Percentiles rank a stretch among this genome's conserved stretches.
phyloP scores from a whole-genome alignment of 2,797 vertebrate species.

The Rachycentron canadum region DNA sequence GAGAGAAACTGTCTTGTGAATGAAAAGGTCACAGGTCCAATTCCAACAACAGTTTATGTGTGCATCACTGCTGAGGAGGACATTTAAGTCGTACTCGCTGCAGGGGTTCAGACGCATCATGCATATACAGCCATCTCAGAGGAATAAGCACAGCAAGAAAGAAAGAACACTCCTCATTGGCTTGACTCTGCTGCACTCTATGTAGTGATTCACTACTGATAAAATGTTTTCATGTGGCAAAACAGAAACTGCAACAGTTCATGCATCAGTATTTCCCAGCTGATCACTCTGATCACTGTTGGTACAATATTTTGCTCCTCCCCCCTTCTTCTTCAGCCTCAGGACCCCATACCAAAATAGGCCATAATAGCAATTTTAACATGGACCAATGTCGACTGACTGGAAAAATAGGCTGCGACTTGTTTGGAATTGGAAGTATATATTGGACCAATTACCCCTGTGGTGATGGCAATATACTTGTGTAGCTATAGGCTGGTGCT shows the following conservation, averaged over 20 bases:
- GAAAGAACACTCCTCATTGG: slow-evolving; percentile 10
- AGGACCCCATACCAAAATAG: slow-evolving; percentile 58
- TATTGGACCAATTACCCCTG: slow-evolving; percentile 83
- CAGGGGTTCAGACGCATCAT: slow-evolving; percentile 40
- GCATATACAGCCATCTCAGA: slow-evolving; percentile 47
- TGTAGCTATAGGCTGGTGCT: slow-evolving; percentile 74
- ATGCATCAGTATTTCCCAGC: slow-evolving; percentile 27
- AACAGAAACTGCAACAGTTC: slow-evolving; percentile 20
- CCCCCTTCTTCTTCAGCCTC: slow-evolving; percentile 66
- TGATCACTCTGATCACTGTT: slow-evolving; percentile 49
- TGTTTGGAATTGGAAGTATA: slow-evolving; percentile 80
- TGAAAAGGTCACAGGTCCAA: slow-evolving; percentile 74
- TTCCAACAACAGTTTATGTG: slow-evolving; percentile 60
- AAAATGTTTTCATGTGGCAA: slow-evolving; percentile 27
- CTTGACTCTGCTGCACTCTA: not conserved
- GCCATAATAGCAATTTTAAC: slow-evolving; percentile 81
- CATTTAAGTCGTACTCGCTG: slow-evolving; percentile 43
- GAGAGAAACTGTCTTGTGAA: slow-evolving; percentile 45
- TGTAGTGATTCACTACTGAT: not conserved
- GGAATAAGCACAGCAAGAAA: slow-evolving; percentile 27
- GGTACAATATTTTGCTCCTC: slow-evolving; percentile 33
- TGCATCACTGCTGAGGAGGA: slow-evolving; percentile 62
- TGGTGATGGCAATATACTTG: slow-evolving; percentile 81
- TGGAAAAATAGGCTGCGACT: slow-evolving; percentile 80
- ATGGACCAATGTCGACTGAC: slow-evolving; percentile 73